Conservation (phyloP, 1,140 invertebrate species). For the Zaprionus ghesquierei region DNA sequence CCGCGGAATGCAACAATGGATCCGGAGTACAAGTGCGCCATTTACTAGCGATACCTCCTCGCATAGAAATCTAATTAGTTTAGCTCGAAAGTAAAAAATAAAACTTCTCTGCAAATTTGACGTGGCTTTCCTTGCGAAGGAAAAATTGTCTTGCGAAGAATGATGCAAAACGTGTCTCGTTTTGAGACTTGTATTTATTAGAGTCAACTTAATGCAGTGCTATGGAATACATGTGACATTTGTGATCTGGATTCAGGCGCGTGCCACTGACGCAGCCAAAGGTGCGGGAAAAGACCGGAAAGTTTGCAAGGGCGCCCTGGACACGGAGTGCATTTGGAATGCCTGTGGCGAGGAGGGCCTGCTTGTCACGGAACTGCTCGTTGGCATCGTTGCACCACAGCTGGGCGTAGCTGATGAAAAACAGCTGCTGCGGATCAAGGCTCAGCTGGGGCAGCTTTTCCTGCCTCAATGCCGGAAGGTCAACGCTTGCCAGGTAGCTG, state of each 20-base stretch:
- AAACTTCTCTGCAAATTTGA: background rate
- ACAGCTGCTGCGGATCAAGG: conserved; percentile 86
- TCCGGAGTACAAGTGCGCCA: conserved; percentile 66
- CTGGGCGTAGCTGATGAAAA: conserved; percentile 89
- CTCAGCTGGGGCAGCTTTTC: conserved; percentile 84
- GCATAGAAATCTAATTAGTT: background rate
- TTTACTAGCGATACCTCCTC: conserved; percentile 39
- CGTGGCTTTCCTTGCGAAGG: background rate
- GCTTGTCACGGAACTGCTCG: conserved; percentile 60
- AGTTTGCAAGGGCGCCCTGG: conserved; percentile 60
- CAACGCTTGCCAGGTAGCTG: conserved; percentile 54
- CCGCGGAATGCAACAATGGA: conserved; percentile 58
- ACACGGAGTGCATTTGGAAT: conserved; percentile 62
- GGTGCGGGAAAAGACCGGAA: conserved; percentile 40
- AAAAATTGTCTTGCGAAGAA: no score
- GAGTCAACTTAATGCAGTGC: background rate
- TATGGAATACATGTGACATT: conserved; percentile 58
- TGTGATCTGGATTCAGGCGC: conserved; percentile 86
- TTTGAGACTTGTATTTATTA: background rate
- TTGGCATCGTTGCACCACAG: conserved; percentile 66
- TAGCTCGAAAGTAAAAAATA: background rate
- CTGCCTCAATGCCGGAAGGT: conserved; percentile 15
- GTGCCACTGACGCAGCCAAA: conserved; percentile 73
- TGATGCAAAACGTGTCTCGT: no score
- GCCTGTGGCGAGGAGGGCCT: conserved; percentile 61